Base-by-base conservation (phyloP, 2,888 invertebrate genomes). In the Protonemura montana region DNA sequence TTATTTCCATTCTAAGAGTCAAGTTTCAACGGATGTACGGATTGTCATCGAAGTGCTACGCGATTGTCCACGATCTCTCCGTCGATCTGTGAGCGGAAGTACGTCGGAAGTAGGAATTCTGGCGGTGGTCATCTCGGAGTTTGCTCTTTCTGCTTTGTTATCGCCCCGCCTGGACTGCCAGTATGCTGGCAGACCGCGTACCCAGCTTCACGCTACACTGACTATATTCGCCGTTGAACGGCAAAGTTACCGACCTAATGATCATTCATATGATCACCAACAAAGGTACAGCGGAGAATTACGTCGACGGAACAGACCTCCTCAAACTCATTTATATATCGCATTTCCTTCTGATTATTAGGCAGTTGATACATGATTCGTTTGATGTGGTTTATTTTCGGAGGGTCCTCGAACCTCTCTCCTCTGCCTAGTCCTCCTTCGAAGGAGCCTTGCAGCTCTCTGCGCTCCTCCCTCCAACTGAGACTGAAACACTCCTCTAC, bases 341-440 rank as follows among this genome's bases (percentile, higher is more conserved):
- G 59, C 59, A 21, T 59, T 59, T 59, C 59, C 59, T 59, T 59
- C 59, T 59, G 59, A 59, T 59, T 59, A 59, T 59, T 21, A 59
- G 59, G 21, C 59, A 59, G 13, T 59, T 59, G 59, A 59, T 59
- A 7, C 59, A 21, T 59, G 13, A 59, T 21, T 59, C 59, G 78
- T 78, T 26, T 78, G 78, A 78, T 78, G 78, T 78, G 78, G 26
- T 78, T 78, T 78, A 78, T 78, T 78, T 78, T 78, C 26, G 28
- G 78, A 78, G 78, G 10, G 26, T 3, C 78, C 78, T 78, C 35
- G 35, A 35, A 10, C 35, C 5, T 10, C 16, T 3, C 13, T 27
- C 26, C 78, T 78, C 27, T n/a, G n/a, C n/a, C 35, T 35, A 0
- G 78, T 78, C 26, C 78, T 78, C n/a, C 78, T 78, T 26, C 28